Base-by-base conservation (phyloP, 2,888 invertebrate species). In the Dinocampus coccinellae region DNA sequence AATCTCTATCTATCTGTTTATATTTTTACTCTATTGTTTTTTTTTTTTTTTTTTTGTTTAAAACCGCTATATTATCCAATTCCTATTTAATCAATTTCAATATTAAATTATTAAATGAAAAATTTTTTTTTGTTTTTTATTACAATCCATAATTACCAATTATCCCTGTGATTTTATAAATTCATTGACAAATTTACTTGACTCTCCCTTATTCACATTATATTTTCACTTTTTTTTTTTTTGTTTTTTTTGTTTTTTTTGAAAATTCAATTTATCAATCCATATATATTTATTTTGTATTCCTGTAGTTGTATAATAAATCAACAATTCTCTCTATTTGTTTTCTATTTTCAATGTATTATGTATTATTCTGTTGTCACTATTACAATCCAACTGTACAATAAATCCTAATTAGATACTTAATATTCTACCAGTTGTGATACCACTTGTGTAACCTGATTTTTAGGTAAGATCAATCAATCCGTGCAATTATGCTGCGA, bases 1-100 rank as follows among this genome's bases (percentile, higher is more conserved):
- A 76, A 73, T 81, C 72, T 78, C 72, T 77, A 36, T 71, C 64
- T 77, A 65, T 77, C 73, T 77, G 73, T 76, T 76, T 66, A 70
- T 71, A 36, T 72, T 66, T 65, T 64, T 68, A 16, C 20, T 29
- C 7, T 29, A 29, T n/a, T n/a, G n/a, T 29, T 3, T 80, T 69
- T 69, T 75, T 75, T 71, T 66, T 71, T 72, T 34, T 71, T 66
- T 65, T 64, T 69, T 34, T 20, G 10, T 34, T 33, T 13, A 42
- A 63, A 34, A 60, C n/a, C 20, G 34, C 16, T 33, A 20, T n/a
- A n/a, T n/a, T n/a, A n/a, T n/a, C n/a, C 11, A 9, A 33, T 26
- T 20, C 47, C 47, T 3, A 57, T 26, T 29, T 2, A 57, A n/a
- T n/a, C n/a, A n/a, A n/a, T n/a, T n/a, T n/a, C n/a, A n/a, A n/a